These are phyloP conservation scores for Excalfactoria chinensis DNA, from an alignment of 2,113 vertebrate genomes.

Conservation along the genomic window DNA sequence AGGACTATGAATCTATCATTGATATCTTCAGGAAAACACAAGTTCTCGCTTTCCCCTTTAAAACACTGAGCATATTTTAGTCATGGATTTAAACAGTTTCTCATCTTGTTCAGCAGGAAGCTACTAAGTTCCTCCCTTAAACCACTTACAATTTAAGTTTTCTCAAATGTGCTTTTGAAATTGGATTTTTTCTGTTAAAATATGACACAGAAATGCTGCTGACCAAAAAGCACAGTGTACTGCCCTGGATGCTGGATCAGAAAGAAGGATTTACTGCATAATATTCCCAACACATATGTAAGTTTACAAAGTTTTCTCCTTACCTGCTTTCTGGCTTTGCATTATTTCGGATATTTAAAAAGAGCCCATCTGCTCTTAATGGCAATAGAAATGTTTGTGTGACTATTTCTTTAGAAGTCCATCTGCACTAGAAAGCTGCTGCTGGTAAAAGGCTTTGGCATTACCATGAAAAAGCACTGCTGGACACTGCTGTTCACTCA, in stretches of 20 bases:
- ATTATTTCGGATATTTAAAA: not conserved
- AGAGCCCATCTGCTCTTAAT: fast-evolving
- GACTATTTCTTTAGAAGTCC: not conserved
- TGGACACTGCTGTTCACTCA: slow-evolving; percentile 52
- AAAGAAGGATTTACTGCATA: not conserved
- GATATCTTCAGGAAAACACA: not conserved
- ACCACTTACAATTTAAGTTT: not conserved
- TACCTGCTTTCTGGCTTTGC: not conserved
- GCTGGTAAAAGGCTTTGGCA: slow-evolving; percentile 28
- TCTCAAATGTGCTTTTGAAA: not conserved
- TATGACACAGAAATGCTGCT: not conserved
- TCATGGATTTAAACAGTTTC: not conserved
- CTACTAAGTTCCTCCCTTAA: not conserved
- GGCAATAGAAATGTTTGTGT: not conserved
- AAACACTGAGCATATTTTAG: not conserved
- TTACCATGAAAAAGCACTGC: not conserved
- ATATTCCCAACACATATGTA: not conserved
- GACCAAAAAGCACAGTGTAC: not conserved
- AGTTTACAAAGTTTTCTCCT: not conserved
- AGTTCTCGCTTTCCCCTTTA: not conserved
- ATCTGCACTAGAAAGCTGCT: not conserved
- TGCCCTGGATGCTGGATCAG: not conserved
- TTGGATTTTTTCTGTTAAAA: not conserved
- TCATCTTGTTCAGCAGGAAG: not conserved
- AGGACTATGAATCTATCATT: not conserved